Percentiles rank a stretch among this genome's conserved stretches.
These are phyloP conservation scores for Scaptomyza cyrtandrae DNA, from an alignment of 2,888 invertebrate genomes.

Conservation along the genomic window DNA sequence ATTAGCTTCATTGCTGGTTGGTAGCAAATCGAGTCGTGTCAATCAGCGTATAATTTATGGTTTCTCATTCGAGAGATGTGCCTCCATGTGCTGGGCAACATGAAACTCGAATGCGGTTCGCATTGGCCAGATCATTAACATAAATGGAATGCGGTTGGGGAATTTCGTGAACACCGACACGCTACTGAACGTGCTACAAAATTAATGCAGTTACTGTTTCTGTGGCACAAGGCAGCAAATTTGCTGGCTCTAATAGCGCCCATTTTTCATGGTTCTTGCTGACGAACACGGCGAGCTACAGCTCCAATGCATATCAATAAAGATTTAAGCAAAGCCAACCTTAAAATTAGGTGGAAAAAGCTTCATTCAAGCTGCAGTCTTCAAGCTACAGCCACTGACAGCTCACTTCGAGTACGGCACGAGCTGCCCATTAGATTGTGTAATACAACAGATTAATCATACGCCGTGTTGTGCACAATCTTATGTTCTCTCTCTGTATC, in stretches of 20 bases:
- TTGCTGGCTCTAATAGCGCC: constrained; percentile 61
- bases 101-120: constrained; percentile 47
- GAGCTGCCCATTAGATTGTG: constrained; percentile 71
- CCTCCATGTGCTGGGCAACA: constrained; percentile 42
- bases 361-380: constrained; percentile 19
- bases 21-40: constrained; percentile 33
- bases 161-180: constrained; percentile 3
- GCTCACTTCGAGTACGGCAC: constrained; percentile 64
- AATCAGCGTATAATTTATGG: constrained; percentile 59
- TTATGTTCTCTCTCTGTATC: not conserved
- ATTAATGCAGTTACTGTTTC: constrained; percentile 67
- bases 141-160: constrained; percentile 61
- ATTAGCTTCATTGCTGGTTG: constrained; percentile 30
- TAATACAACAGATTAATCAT: constrained; percentile 75
- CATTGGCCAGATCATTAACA: constrained; percentile 66
- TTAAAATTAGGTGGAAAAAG: constrained; percentile 61
- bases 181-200: constrained; percentile 50
- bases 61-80: constrained; percentile 21
- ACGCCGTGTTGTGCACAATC: constrained; percentile 52
- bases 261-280: constrained; percentile 59
- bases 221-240: constrained; percentile 57
- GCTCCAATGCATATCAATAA: constrained; percentile 72
- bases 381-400: constrained; percentile 27
- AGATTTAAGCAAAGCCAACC: constrained; percentile 61
- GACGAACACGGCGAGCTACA: constrained; percentile 31